Percentiles rank a stretch among this genome's conserved stretches.
Evolutionary conservation across 2,113 vertebrate species (phyloP).

Genomic region (Urocitellus parryii): DNA sequence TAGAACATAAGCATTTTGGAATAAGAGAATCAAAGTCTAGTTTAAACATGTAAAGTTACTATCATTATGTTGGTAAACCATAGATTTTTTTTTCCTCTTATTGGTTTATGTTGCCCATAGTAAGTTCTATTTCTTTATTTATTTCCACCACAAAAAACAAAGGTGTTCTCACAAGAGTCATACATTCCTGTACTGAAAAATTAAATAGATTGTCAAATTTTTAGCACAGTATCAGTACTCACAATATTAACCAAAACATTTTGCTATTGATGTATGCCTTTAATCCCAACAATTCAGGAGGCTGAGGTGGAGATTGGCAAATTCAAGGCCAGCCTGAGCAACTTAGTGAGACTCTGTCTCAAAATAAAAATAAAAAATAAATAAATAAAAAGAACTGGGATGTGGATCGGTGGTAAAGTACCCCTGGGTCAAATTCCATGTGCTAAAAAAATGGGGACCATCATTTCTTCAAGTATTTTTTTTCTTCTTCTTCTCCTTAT

Average conservation of each 20-base stretch:
- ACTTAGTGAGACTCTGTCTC: too few species aligned
- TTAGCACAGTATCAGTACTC: background rate
- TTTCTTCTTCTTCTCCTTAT: background rate
- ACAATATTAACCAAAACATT: conserved; percentile 22
- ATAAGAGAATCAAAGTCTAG: background rate
- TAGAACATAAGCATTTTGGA: background rate
- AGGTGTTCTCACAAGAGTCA: background rate
- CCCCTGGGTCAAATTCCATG: too few species aligned
- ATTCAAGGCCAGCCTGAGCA: too few species aligned
- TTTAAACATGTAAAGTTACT: background rate
- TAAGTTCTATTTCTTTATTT: conserved; percentile 30
- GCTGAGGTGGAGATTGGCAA: too few species aligned
- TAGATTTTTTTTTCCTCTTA: background rate
- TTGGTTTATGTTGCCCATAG: conserved; percentile 8
- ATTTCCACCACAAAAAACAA: conserved; percentile 39
- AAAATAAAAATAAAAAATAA: too few species aligned
- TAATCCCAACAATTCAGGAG: too few species aligned
- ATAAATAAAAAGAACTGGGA: too few species aligned
- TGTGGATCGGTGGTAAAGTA: too few species aligned
- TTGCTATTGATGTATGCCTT: background rate
- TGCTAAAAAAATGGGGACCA: too few species aligned
- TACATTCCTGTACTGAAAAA: background rate
- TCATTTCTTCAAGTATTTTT: background rate
- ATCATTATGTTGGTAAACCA: background rate
- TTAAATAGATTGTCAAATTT: background rate